Conservation (phyloP, 2,888 invertebrate genomes). For the Portevinia maculata region DNA sequence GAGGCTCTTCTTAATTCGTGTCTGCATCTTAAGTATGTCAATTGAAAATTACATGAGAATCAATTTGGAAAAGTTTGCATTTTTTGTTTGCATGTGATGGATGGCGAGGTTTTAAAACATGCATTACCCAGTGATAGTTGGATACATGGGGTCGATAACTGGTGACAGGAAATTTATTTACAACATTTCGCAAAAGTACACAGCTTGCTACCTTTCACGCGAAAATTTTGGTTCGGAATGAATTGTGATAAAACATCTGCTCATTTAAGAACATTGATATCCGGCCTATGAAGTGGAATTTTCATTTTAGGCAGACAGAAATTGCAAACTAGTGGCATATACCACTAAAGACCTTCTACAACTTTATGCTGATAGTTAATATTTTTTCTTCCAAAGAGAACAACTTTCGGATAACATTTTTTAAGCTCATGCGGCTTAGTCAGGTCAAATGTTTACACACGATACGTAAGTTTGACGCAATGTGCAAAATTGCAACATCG, state of each 20-base stretch:
- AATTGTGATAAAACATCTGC: no score
- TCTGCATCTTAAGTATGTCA: conserved; percentile 18
- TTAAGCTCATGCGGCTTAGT: neutral
- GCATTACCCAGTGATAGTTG: conserved; percentile 13
- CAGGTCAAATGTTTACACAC: neutral
- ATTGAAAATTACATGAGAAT: conserved; percentile 35
- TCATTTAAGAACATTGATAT: no score
- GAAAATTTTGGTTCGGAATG: no score
- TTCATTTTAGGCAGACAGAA: no score
- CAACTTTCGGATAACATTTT: neutral
- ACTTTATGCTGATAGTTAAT: no score
- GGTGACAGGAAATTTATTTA: neutral
- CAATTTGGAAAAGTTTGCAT: neutral
- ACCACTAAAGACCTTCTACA: no score
- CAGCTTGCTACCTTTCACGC: no score
- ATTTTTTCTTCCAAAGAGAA: neutral
- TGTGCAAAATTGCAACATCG: conserved; percentile 10
- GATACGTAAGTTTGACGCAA: conserved; percentile 7
- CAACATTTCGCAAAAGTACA: no score
- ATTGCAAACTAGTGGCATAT: no score
- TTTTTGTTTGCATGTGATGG: conserved; percentile 22
- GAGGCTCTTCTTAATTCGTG: neutral
- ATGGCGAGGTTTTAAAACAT: conserved; percentile 25
- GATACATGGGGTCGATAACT: neutral
- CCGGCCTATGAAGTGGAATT: no score